phyloP scores from a whole-genome alignment of 2,797 vertebrate species.

The Aldrovandia affinis region DNA sequence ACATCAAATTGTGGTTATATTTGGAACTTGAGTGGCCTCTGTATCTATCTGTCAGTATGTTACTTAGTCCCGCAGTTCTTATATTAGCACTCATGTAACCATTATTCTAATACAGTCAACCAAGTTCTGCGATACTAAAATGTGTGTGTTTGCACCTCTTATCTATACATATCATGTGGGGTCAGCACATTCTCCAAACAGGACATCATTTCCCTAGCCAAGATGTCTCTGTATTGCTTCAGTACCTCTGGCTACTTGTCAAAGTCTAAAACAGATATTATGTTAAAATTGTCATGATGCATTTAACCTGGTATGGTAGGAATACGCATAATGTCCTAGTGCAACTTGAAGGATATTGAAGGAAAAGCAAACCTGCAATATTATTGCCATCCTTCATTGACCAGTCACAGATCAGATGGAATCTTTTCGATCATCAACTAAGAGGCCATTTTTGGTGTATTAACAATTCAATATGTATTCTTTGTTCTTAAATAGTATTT shows the following conservation, averaged over 20 bases:
- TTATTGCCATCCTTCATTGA: background rate
- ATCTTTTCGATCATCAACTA: background rate
- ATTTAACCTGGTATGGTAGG: background rate
- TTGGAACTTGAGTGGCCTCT: background rate
- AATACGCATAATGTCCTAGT: background rate
- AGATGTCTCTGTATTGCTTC: background rate
- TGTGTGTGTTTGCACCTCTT: background rate
- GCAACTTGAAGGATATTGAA: background rate
- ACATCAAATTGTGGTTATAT: background rate
- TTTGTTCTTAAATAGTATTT: too few species aligned
- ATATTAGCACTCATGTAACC: background rate
- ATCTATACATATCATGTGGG: background rate
- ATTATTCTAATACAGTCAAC: background rate
- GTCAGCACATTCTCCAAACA: background rate
- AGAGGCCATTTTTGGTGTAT: background rate
- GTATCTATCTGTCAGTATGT: background rate
- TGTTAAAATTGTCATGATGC: background rate
- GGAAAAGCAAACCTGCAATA: background rate
- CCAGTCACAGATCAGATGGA: background rate
- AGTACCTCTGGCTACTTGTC: background rate
- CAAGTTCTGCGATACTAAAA: background rate
- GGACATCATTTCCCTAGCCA: background rate
- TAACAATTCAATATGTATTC: slow-evolving; percentile 1
- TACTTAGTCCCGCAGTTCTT: background rate
- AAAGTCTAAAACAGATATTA: background rate